Conservation (phyloP, 2,888 invertebrate species). For the Troides helena region DNA sequence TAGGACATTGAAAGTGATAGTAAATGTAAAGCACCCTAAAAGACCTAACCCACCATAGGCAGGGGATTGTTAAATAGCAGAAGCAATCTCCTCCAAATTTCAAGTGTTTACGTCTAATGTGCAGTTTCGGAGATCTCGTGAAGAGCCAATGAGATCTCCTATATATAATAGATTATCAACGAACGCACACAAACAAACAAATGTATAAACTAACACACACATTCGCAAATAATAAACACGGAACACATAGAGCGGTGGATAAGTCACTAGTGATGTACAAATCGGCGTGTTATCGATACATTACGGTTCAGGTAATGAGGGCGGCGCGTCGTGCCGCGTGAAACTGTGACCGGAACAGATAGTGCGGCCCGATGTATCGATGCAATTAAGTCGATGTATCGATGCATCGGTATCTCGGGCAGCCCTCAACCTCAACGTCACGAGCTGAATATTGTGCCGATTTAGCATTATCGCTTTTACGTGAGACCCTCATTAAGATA, state of each 20-base stretch:
- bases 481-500: constrained; percentile 58
- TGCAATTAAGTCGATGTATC: constrained; percentile 50
- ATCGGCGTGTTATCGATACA: constrained; percentile 28
- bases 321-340: constrained; percentile 33
- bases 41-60: too few relatives aligned
- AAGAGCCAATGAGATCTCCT: too few relatives aligned
- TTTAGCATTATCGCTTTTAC: constrained; percentile 46
- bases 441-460: constrained; percentile 43
- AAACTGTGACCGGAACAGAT: constrained; percentile 25
- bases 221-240: background rate
- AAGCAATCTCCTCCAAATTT: too few relatives aligned
- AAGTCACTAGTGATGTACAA: constrained; percentile 17
- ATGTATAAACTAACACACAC: too few relatives aligned
- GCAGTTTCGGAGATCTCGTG: too few relatives aligned
- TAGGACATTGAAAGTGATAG: too few relatives aligned
- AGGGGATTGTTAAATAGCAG: too few relatives aligned
- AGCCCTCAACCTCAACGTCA: constrained; percentile 35
- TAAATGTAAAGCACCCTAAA: too few relatives aligned
- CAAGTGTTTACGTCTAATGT: too few relatives aligned
- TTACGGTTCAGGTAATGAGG: constrained; percentile 34
- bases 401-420: constrained; percentile 35
- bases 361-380: constrained; percentile 34
- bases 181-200: too few relatives aligned
- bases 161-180: too few relatives aligned
- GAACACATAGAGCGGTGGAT: background rate